phyloP scores from a whole-genome alignment of 1,140 invertebrate genomes.

The Brachionus paranguensis region DNA sequence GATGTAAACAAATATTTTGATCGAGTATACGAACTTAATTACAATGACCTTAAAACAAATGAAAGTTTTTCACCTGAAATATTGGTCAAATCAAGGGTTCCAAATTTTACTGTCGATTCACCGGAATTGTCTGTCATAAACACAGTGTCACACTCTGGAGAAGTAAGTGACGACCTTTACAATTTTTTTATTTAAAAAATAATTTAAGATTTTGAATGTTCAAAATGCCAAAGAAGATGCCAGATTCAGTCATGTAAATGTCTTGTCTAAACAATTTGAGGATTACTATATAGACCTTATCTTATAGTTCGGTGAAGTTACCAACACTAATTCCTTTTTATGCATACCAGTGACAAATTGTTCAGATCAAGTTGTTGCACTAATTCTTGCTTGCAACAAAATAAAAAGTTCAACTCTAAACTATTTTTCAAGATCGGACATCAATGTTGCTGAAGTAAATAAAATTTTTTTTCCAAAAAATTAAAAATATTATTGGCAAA shows the following conservation, averaged over 20 bases:
- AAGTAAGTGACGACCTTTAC: neutral
- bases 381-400: constrained; percentile 23
- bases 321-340: neutral
- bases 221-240: neutral
- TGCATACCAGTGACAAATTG: constrained; percentile 37
- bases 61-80: constrained; percentile 11
- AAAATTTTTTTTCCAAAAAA: neutral
- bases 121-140: neutral
- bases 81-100: neutral
- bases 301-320: neutral
- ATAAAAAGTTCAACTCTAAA: constrained; percentile 18
- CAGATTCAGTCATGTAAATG: neutral
- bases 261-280: neutral
- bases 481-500: too few species aligned
- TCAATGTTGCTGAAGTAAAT: constrained; percentile 19
- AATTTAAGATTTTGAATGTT: constrained; percentile 17
- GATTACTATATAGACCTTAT: neutral
- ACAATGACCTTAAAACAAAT: neutral
- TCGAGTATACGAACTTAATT: constrained; percentile 28
- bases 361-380: constrained; percentile 33
- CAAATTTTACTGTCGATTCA: neutral
- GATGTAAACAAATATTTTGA: constrained; percentile 28
- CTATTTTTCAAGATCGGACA: constrained; percentile 32
- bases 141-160: constrained; percentile 4
- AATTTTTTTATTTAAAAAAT: neutral